Percentiles rank a stretch among this genome's conserved stretches.
These are phyloP conservation scores for Eunapius fragilis DNA, from an alignment of 37 sponge, comb jelly and placozoan genomes.

Conservation along the genomic window DNA sequence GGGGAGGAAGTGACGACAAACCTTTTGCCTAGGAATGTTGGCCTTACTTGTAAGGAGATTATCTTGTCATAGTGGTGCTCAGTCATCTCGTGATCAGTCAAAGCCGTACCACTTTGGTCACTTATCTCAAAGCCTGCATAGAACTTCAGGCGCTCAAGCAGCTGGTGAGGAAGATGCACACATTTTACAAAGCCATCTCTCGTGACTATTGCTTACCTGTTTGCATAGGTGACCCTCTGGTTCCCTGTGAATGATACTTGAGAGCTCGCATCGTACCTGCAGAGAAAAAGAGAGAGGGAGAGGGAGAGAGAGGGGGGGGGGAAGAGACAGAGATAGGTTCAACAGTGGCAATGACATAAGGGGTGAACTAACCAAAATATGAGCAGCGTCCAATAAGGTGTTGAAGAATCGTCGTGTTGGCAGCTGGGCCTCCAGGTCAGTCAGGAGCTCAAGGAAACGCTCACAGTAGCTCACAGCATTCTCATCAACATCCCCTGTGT, in stretches of 20 bases:
- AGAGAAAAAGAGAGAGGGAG: too few relatives aligned
- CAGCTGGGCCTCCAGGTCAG: constrained; percentile 91
- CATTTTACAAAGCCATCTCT: too few relatives aligned
- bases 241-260: constrained; percentile 48
- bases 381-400: constrained; percentile 84
- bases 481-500: constrained; percentile 34
- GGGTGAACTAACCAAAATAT: constrained; percentile 70
- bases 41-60: constrained; percentile 64
- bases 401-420: constrained; percentile 96
- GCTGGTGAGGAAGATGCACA: constrained; percentile 55
- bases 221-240: constrained; percentile 90
- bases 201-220: constrained; percentile 37
- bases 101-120: constrained; percentile 82
- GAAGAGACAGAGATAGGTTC: too few relatives aligned
- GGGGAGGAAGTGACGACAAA: background rate
- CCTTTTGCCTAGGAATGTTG: too few relatives aligned
- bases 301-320: too few relatives aligned
- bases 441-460: constrained; percentile 90
- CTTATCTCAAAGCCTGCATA: constrained; percentile 96
- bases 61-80: constrained; percentile 82
- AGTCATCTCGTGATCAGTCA: constrained; percentile 84
- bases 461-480: constrained; percentile 85
- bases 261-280: constrained; percentile 69
- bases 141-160: constrained; percentile 88
- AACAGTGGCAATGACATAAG: background rate